Conservation (phyloP, 2,113 vertebrate genomes). For the Myrmecobius fasciatus region DNA sequence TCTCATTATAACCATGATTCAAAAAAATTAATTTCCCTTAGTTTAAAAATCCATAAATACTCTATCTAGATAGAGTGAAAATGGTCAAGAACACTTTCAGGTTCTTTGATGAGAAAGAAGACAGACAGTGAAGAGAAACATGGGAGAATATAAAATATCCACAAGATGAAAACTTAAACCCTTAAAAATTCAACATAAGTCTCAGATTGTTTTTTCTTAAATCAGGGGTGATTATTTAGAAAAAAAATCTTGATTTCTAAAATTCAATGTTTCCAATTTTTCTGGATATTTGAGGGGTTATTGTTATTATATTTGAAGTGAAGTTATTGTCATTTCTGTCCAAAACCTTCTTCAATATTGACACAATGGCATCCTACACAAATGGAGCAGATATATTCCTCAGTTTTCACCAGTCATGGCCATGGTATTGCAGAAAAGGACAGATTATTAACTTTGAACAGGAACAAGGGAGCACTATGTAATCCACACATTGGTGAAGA, state of each 20-base stretch:
- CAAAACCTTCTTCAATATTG: neutral
- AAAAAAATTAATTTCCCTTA: neutral
- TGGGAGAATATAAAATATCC: neutral
- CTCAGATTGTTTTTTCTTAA: neutral
- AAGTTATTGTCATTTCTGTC: neutral
- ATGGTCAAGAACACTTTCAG: neutral
- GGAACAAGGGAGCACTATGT: neutral
- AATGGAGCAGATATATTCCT: neutral
- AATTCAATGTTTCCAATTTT: conserved; percentile 35
- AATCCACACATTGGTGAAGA: neutral
- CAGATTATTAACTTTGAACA: neutral
- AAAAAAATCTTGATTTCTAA: neutral
- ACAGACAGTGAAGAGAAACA: neutral
- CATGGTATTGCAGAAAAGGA: neutral
- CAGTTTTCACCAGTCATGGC: neutral
- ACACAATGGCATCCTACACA: neutral
- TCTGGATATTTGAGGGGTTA: neutral
- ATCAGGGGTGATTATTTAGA: neutral
- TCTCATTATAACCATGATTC: neutral
- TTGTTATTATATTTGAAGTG: neutral
- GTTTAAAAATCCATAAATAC: conserved; percentile 30
- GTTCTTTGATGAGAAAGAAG: neutral
- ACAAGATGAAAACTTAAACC: conserved; percentile 13
- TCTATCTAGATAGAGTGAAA: neutral
- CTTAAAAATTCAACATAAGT: conserved; percentile 31